Base-by-base conservation (phyloP, 2,888 invertebrate species). In the Lagria hirta region DNA sequence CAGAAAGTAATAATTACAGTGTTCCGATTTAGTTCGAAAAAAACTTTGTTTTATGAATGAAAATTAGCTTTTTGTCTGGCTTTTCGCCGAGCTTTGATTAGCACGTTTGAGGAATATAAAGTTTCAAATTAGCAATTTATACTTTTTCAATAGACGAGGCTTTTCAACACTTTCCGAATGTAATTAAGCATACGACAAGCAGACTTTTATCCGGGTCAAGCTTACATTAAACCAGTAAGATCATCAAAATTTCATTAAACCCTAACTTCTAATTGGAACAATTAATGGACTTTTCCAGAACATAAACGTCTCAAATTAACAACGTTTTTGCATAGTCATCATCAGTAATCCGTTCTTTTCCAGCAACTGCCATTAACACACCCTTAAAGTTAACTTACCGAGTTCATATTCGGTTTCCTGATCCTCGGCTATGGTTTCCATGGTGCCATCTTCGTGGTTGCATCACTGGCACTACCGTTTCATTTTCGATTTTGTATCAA, bases 351-450 rank as follows among this genome's bases (percentile, higher is more conserved):
- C 10, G 10, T 7, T 7, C 6, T 5, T 24, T 6, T 20, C 20
- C 5, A 20, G 20, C 5, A 5, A 7, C 5, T 5, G 5, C 5
- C 5, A 20, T 5, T 6, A 20, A 20, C 5, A 5, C 5, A 6
- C 7, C 5, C 5, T 6, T 6, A 24, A 6, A 6, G 5, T 18
- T 17, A 36, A 66, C 65, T 76, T 75, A 83, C 83, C 82, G 69
- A 82, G 76, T 73, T 83, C 82, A 68, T 80, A 76, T 58, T 83
- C 82, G 53, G 78, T 76, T 65, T 83, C 83, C 51, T 78, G 79
- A 68, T 83, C 82, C 70, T 83, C 82, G 51, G 78, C 76, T 69
- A 83, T 82, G 58, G 82, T 82, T 76, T 83, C 82, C 82, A 83
- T 83, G 48, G 52, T 63, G 54, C 64, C 65, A 65, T 64, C 59